phyloP scores from a whole-genome alignment of 2,113 vertebrate genomes.

The Philantomba maxwellii region DNA sequence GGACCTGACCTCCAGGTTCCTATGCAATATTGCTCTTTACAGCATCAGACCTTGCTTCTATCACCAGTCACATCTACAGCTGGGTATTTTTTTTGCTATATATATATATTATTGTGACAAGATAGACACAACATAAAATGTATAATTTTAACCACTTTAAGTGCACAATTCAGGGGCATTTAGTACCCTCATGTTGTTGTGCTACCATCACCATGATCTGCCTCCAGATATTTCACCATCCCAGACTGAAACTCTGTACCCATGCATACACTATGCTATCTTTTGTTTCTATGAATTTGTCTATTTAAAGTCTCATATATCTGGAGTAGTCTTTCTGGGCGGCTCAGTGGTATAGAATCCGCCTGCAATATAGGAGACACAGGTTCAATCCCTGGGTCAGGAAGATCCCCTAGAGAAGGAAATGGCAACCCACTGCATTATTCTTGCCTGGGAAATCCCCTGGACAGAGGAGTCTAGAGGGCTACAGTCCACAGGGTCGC shows the following conservation, averaged over 20 bases:
- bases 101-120: background rate
- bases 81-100: no score
- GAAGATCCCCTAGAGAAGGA: background rate
- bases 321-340: rapidly evolving
- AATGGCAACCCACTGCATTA: background rate
- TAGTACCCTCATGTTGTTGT: background rate
- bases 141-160: background rate
- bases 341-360: background rate
- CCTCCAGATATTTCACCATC: background rate
- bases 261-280: background rate
- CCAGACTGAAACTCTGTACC: background rate
- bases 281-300: background rate
- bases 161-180: background rate
- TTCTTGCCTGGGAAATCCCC: background rate
- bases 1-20: no score
- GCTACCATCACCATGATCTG: background rate
- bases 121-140: background rate
- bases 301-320: background rate
- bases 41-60: no score
- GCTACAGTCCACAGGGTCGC: background rate
- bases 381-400: background rate
- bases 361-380: background rate
- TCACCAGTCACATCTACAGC: no score
- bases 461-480: background rate
- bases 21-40: no score